Evolutionary conservation across 2,113 vertebrate genomes (phyloP).

Genomic region (Mus spicilegus): DNA sequence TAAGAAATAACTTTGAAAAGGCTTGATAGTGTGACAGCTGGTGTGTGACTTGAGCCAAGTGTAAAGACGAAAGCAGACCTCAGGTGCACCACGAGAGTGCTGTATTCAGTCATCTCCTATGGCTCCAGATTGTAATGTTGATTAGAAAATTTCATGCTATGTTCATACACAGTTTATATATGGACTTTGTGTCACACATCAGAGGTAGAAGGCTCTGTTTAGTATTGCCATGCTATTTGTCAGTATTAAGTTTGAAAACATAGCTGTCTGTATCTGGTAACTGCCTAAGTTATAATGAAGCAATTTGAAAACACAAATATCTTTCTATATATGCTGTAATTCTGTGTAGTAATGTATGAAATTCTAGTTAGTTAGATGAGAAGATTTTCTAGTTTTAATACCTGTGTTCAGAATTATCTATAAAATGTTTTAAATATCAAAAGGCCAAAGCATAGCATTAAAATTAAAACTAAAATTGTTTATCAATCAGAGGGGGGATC

Average conservation of each 20-base stretch:
- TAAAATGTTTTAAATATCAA: neutral
- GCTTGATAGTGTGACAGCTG: neutral
- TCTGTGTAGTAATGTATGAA: neutral
- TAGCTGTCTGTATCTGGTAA: neutral
- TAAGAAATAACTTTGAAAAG: neutral
- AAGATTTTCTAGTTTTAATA: constrained; percentile 30
- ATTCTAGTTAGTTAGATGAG: neutral
- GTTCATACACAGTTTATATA: neutral
- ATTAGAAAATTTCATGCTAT: neutral
- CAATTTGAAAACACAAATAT: neutral
- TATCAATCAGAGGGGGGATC: neutral
- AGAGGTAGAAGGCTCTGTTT: neutral
- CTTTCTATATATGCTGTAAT: neutral
- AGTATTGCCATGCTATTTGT: neutral
- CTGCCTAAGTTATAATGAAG: neutral
- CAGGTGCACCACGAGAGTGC: neutral
- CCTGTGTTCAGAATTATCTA: neutral
- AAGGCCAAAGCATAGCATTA: neutral
- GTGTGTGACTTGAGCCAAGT: too few species aligned
- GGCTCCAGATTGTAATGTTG: neutral
- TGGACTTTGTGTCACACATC: neutral
- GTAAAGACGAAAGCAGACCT: neutral
- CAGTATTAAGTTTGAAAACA: neutral
- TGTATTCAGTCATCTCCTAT: neutral
- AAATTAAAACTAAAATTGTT: constrained; percentile 6